Evolutionary conservation across 2,797 vertebrate genomes (phyloP).

Genomic region (Pseudochromis fuscus): DNA sequence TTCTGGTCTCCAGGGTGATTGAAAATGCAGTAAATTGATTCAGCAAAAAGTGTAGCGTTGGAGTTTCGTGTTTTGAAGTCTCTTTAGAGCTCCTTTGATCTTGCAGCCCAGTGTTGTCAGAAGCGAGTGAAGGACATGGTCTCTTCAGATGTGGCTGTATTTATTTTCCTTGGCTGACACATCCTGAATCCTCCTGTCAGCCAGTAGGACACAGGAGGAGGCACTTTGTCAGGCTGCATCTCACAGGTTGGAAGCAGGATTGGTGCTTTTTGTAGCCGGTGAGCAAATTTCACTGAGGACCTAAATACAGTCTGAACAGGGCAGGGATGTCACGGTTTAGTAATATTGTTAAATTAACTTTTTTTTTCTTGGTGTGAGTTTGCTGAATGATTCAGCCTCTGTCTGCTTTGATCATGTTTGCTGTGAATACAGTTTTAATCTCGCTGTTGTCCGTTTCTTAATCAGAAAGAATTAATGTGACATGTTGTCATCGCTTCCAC

Average conservation of each 20-base stretch:
- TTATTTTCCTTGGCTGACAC: constrained; percentile 53
- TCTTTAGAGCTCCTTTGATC: constrained; percentile 68
- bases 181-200: constrained; percentile 55
- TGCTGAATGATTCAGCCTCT: constrained; percentile 47
- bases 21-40: constrained; percentile 67
- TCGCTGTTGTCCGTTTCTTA: background rate
- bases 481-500: constrained; percentile 1
- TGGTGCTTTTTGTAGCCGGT: constrained; percentile 26
- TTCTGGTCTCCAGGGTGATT: constrained; percentile 53
- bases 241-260: constrained; percentile 23
- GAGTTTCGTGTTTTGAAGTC: constrained; percentile 56
- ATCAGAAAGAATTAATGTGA: background rate
- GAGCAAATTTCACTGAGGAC: constrained; percentile 31
- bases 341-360: constrained; percentile 32
- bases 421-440: constrained; percentile 14
- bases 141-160: constrained; percentile 56
- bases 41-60: constrained; percentile 53
- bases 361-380: constrained; percentile 47
- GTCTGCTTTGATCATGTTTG: constrained; percentile 16
- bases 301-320: constrained; percentile 34
- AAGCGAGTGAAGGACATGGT: constrained; percentile 64
- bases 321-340: constrained; percentile 51
- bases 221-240: constrained; percentile 45
- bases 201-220: constrained; percentile 46
- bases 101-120: constrained; percentile 53